Conservation (phyloP, 2,888 invertebrate species). For the Pseudanteris insignis region DNA sequence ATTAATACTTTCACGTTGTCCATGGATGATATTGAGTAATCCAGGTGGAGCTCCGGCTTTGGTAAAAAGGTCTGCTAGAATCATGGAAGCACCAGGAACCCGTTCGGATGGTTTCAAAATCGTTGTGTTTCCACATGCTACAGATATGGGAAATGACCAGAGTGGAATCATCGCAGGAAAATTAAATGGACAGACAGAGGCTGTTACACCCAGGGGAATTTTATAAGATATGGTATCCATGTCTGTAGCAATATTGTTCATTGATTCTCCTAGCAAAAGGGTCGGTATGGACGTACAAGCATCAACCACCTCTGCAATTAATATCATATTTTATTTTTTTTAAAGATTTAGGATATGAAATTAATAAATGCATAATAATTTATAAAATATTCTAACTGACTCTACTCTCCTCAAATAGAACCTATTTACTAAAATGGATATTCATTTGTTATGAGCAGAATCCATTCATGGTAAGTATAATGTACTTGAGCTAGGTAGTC, state of each 20-base stretch:
- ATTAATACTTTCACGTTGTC: constrained; percentile 92
- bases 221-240: constrained; percentile 97
- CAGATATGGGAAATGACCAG: constrained; percentile 90
- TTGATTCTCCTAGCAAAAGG: constrained; percentile 91
- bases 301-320: constrained; percentile 87
- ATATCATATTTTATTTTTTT: background rate
- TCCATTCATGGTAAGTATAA: too few relatives aligned
- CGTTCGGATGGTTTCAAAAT: constrained; percentile 96
- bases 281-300: constrained; percentile 94
- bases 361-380: too few relatives aligned
- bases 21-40: constrained; percentile 95
- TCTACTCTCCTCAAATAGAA: too few relatives aligned
- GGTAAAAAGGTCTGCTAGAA: constrained; percentile 90
- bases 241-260: constrained; percentile 87
- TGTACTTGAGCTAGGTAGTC: too few relatives aligned
- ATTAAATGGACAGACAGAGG: constrained; percentile 97
- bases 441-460: too few relatives aligned
- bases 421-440: too few relatives aligned
- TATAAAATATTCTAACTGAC: too few relatives aligned
- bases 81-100: constrained; percentile 96
- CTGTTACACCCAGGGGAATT: constrained; percentile 91
- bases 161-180: constrained; percentile 99
- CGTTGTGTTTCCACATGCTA: constrained; percentile 94
- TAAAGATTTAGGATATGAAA: too few relatives aligned
- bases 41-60: constrained; percentile 97